Evolutionary conservation across 1,140 invertebrate species (phyloP).

Genomic region (Calephelis nemesis): DNA sequence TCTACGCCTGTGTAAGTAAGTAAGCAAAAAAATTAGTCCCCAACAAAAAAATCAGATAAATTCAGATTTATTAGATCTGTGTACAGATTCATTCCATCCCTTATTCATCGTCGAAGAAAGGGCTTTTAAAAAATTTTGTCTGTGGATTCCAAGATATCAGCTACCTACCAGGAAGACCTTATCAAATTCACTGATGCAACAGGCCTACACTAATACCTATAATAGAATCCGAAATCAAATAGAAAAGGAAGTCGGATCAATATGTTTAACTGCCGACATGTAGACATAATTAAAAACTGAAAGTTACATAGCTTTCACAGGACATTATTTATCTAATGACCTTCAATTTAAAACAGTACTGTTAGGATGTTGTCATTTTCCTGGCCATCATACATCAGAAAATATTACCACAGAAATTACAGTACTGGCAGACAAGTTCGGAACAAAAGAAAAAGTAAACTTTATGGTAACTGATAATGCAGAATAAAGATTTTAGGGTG

Average conservation of each 20-base stretch:
- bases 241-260: conserved; percentile 11
- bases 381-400: too few species aligned
- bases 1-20: too few species aligned
- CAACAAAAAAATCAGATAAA: conserved; percentile 3
- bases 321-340: conserved; percentile 2
- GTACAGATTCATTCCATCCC: conserved; percentile 17
- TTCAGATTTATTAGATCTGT: background rate
- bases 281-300: conserved; percentile 23
- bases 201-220: conserved; percentile 1
- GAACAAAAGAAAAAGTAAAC: background rate
- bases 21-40: too few species aligned
- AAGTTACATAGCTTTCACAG: conserved; percentile 24
- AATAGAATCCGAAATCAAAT: background rate
- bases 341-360: background rate
- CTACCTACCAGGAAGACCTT: conserved; percentile 23
- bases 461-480: conserved; percentile 38
- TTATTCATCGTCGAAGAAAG: conserved; percentile 27
- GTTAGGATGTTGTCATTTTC: background rate
- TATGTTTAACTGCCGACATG: conserved; percentile 27
- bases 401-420: conserved; percentile 17
- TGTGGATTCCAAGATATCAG: conserved; percentile 21
- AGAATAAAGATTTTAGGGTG: conserved; percentile 26
- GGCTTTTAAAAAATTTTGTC: conserved; percentile 19
- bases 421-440: background rate
- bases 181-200: conserved; percentile 16